These are phyloP conservation scores for Cichlasoma orientale DNA, from an alignment of 2,797 vertebrate genomes.

Conservation along the genomic window DNA sequence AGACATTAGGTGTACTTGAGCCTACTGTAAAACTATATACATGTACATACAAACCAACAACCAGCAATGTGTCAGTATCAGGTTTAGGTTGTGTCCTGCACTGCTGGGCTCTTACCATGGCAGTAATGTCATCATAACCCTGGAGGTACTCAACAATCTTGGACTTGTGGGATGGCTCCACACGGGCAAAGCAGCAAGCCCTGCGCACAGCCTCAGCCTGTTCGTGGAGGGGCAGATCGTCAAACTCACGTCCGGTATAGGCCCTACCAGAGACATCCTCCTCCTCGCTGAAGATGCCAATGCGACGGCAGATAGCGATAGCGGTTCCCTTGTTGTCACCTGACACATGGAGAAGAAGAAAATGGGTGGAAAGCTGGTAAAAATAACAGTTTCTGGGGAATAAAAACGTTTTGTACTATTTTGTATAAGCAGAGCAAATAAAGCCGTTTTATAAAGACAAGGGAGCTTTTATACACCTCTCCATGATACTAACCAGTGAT, in stretches of 20 bases:
- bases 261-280: conserved; percentile 85
- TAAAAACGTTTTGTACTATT: background rate
- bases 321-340: conserved; percentile 96
- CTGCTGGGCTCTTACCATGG: conserved; percentile 83
- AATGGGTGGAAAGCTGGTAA: background rate
- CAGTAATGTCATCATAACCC: conserved; percentile 90
- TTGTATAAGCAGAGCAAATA: background rate
- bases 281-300: conserved; percentile 91
- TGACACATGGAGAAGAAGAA: conserved; percentile 31
- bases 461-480: background rate
- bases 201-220: conserved; percentile 86
- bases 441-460: background rate
- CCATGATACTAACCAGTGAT: conserved; percentile 84
- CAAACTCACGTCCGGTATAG: conserved; percentile 94
- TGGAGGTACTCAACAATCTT: conserved; percentile 97
- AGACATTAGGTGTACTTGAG: background rate
- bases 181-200: conserved; percentile 92
- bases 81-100: background rate
- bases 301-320: conserved; percentile 95
- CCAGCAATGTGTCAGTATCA: background rate
- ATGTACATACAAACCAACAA: background rate
- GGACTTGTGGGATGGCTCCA: conserved; percentile 94
- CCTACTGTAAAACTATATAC: background rate
- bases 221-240: conserved; percentile 85
- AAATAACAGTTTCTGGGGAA: background rate